Conservation (phyloP, 1,140 invertebrate genomes). For the Drosophila obscura region DNA sequence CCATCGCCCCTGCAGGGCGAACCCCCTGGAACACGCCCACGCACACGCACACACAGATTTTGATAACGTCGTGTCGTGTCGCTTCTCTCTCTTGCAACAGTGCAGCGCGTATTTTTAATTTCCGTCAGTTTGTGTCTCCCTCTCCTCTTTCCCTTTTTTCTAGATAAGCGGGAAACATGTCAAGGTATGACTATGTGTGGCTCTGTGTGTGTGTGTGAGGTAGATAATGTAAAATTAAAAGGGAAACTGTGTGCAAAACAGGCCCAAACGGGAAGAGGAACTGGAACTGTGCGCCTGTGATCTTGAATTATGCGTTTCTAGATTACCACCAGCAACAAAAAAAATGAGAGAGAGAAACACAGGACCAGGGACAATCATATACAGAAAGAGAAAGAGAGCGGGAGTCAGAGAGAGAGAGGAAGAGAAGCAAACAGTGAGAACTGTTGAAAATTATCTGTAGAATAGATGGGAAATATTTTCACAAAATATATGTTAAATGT, state of each 20-base stretch:
- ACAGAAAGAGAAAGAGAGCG: constrained; percentile 11
- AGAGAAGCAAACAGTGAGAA: constrained; percentile 2
- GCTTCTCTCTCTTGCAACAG: constrained; percentile 65
- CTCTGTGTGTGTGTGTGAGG: constrained; percentile 50
- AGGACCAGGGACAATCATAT: constrained; percentile 1
- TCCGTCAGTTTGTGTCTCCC: constrained; percentile 58
- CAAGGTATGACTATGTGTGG: constrained; percentile 53
- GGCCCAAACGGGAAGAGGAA: constrained; percentile 68
- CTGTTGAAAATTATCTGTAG: constrained; percentile 38
- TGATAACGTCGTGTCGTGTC: constrained; percentile 68
- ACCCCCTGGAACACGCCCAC: constrained; percentile 28
- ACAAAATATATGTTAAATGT: constrained; percentile 75
- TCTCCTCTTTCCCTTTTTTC: constrained; percentile 31
- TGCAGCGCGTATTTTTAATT: constrained; percentile 83
- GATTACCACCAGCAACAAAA: constrained; percentile 42
- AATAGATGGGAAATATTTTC: constrained; percentile 54
- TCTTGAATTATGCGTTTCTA: constrained; percentile 79
- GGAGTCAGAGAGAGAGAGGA: not conserved
- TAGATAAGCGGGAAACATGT: constrained; percentile 77
- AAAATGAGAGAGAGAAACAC: constrained; percentile 16
- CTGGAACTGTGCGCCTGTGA: constrained; percentile 77
- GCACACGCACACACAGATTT: constrained; percentile 66
- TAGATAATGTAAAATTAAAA: constrained; percentile 82
- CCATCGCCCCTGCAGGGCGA: not conserved
- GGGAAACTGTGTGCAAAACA: constrained; percentile 79